Conservation (phyloP, 2,113 vertebrate genomes). For the Upupa epops region DNA sequence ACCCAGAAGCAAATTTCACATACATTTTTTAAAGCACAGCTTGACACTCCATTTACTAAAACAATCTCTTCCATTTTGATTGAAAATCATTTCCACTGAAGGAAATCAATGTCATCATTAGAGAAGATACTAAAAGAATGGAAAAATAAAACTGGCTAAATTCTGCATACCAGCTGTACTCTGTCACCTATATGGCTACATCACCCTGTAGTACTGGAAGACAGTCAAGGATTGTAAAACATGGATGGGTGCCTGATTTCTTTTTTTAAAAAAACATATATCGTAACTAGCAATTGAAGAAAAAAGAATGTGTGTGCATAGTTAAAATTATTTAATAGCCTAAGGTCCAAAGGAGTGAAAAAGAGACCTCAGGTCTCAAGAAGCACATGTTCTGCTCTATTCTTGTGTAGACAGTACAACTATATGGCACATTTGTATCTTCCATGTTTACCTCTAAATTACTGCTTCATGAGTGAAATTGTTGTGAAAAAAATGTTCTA, state of each 20-base stretch:
- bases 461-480: background rate
- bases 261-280: background rate
- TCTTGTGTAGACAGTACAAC: background rate
- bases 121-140: background rate
- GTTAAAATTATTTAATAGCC: background rate
- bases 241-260: background rate
- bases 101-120: background rate
- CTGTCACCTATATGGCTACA: background rate
- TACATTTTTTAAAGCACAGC: background rate
- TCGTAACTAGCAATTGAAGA: background rate
- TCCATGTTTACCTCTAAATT: background rate
- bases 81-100: background rate
- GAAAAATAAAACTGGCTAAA: background rate
- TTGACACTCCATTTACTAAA: background rate
- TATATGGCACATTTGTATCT: background rate
- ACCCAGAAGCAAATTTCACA: background rate
- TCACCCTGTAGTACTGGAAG: background rate
- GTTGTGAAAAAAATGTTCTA: background rate
- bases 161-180: background rate
- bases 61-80: background rate
- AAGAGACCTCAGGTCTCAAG: background rate
- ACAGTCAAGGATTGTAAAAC: background rate
- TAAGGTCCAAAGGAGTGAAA: background rate
- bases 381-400: background rate
- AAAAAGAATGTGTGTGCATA: background rate